Conservation (phyloP, 2,797 vertebrate species). For the Takifugu rubripes region DNA sequence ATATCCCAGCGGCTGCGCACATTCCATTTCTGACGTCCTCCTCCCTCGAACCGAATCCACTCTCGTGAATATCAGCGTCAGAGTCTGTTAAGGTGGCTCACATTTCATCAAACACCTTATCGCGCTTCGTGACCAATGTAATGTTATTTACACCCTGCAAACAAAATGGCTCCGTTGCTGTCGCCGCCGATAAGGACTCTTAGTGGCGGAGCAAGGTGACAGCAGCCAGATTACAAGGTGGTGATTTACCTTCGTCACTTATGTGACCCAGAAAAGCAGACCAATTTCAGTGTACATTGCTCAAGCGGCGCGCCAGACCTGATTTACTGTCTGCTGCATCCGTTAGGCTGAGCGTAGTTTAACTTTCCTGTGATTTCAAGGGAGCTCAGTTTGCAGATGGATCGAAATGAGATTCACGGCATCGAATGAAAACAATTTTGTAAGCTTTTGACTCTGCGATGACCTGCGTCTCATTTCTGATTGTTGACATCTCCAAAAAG, state of each 20-base stretch:
- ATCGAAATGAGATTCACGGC: slow-evolving; percentile 16
- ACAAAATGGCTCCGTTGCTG: slow-evolving; percentile 63
- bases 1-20: slow-evolving; percentile 39
- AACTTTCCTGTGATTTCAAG: slow-evolving; percentile 31
- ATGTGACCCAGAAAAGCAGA: slow-evolving; percentile 58
- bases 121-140: slow-evolving; percentile 60
- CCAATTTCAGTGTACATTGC: slow-evolving; percentile 42
- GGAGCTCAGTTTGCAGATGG: slow-evolving; percentile 43
- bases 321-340: slow-evolving; percentile 48
- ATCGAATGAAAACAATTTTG: slow-evolving; percentile 23
- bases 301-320: slow-evolving; percentile 29
- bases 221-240: slow-evolving; percentile 67
- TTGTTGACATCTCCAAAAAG: slow-evolving; percentile 25
- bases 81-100: slow-evolving; percentile 53
- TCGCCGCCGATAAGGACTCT: slow-evolving; percentile 57
- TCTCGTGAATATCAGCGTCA: slow-evolving; percentile 51
- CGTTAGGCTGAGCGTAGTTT: slow-evolving; percentile 46
- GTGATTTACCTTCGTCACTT: slow-evolving; percentile 69
- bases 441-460: slow-evolving; percentile 11
- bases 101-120: slow-evolving; percentile 66
- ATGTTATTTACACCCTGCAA: slow-evolving; percentile 65
- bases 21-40: slow-evolving; percentile 46
- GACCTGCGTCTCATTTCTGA: slow-evolving; percentile 23
- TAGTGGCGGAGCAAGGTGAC: slow-evolving; percentile 56
- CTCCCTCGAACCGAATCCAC: slow-evolving; percentile 40